Base-by-base conservation (phyloP, 2,797 vertebrate genomes). In the Acanthurus tractus region DNA sequence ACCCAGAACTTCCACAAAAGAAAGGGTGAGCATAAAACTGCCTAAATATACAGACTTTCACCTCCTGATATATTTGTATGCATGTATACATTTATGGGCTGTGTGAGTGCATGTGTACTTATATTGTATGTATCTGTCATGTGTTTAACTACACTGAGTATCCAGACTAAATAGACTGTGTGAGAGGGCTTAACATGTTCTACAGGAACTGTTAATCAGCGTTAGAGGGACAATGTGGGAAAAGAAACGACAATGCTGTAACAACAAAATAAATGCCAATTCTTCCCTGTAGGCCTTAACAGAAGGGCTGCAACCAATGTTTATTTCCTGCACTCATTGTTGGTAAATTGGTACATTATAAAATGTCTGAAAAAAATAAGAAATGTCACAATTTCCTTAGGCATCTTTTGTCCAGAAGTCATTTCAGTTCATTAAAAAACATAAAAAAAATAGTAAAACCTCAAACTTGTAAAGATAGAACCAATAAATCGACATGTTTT, bases 1-100 rank as follows among this genome's bases (percentile, higher is more conserved):
- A 25, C 61, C 56, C 63, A 67, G 49, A 52, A 56, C 40, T 1
- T 68, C 8, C 61, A 73, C 34, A 72, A 68, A 78, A 34, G 6
- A 54, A 11, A 0, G 0, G 14, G 17, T 64, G 38, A 8, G 44
- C 12, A 29, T 38, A 13, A 2, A 13, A 12, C 3, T 10, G 0
- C 14, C 46, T 76, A 53, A 74, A 53, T 64, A 50, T 42, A 75
- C 5, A 63, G n/a, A 67, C 23, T 49, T 8, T 20, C 42, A 69
- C 42, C 25, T 45, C 11, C 15, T 46, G 34, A 34, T 34, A 23
- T 0, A n/a, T 42, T 13, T 18, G 17, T 25, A 42, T 36, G 13
- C 45, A 20, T 13, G 57, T 23, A 12, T 3, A 49, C 20, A 45
- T 25, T n/a, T 29, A 34, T 34, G 11, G 42, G 8, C 0, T n/a